Base-by-base conservation (phyloP, 1,140 invertebrate species). In the Argopecten irradians region DNA sequence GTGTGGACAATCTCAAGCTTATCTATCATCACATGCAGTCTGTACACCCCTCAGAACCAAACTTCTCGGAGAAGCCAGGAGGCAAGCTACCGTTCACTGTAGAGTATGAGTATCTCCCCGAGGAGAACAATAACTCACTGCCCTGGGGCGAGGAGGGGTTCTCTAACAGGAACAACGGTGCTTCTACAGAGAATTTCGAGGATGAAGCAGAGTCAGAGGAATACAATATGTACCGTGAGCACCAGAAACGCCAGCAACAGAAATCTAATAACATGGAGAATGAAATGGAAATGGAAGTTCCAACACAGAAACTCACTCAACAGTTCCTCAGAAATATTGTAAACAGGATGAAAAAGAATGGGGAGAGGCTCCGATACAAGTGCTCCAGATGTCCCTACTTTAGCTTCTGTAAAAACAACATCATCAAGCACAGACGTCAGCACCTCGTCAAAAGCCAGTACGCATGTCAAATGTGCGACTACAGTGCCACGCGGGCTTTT, bases 381-480 rank as follows among this genome's bases (percentile, higher is more conserved):
- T 94, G 93, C 88, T 86, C 90, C 28, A 41, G 46, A 33, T 94
- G 93, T 90, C 93, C 93, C 32, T 94, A 92, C 84, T 88, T 90
- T 71, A 93, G 93, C 8, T 91, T 90, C 34, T 93, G 91, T 35
- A 93, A 92, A 84, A 92, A 90, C 39, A 92, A 92, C 86, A 93
- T 94, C 34, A 85, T 93, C 0, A 93, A 93, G 84, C 93, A 94
- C 86, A 89, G 91, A n/a, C 87, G 92, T 36, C 92, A 93, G 85
- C 93, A 94, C 89, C 87, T 92, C 14, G 84, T 91, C 83, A 92
- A 91, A n/a, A 92, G 92, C 82, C 89, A 90, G 32, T 94, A 93
- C 88, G 92, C 90, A 46, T 94, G 94, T 89, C 89, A 88, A 39
- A 83, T 86, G 14, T 94, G 93, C 89, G 90, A 91, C 83, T 94